phyloP scores from a whole-genome alignment of 2,888 invertebrate genomes.

The Drosophila nigricruria region DNA sequence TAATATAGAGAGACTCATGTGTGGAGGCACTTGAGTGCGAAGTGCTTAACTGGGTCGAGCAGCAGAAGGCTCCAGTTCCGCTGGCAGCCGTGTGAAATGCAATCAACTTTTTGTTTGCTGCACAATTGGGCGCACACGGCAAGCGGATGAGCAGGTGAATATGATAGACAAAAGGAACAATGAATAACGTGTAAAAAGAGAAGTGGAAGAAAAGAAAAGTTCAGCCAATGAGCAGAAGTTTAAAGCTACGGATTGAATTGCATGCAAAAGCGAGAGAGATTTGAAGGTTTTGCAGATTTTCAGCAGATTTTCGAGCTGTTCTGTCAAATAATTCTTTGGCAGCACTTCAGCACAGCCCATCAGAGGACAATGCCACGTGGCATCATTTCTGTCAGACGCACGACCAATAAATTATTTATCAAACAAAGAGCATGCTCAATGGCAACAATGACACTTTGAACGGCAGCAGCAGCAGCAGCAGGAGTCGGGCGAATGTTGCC shows the following conservation, averaged over 20 bases:
- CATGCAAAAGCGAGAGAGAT: constrained; percentile 28
- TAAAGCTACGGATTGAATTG: constrained; percentile 28
- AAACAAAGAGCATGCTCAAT: constrained; percentile 75
- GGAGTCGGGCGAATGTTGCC: constrained; percentile 17
- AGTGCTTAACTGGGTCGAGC: constrained; percentile 64
- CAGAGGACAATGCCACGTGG: constrained; percentile 47
- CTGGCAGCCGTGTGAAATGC: constrained; percentile 71
- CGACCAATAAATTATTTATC: constrained; percentile 74
- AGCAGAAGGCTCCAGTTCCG: constrained; percentile 38
- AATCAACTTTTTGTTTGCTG: constrained; percentile 73
- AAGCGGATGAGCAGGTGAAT: constrained; percentile 30
- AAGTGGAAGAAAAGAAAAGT: background rate
- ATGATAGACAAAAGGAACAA: constrained; percentile 23
- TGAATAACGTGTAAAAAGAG: background rate
- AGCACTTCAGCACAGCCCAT: constrained; percentile 29
- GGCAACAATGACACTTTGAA: constrained; percentile 78
- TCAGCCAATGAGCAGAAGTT: constrained; percentile 28
- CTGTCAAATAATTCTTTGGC: constrained; percentile 37
- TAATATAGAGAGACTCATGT: constrained; percentile 19
- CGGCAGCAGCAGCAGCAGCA: constrained; percentile 47
- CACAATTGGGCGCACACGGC: constrained; percentile 71
- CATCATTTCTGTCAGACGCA: constrained; percentile 54
- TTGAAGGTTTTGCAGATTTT: constrained; percentile 2
- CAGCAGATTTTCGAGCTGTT: constrained; percentile 3
- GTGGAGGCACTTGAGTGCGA: constrained; percentile 54